Conservation (phyloP, 2,113 vertebrate species). For the Scalopus aquaticus region DNA sequence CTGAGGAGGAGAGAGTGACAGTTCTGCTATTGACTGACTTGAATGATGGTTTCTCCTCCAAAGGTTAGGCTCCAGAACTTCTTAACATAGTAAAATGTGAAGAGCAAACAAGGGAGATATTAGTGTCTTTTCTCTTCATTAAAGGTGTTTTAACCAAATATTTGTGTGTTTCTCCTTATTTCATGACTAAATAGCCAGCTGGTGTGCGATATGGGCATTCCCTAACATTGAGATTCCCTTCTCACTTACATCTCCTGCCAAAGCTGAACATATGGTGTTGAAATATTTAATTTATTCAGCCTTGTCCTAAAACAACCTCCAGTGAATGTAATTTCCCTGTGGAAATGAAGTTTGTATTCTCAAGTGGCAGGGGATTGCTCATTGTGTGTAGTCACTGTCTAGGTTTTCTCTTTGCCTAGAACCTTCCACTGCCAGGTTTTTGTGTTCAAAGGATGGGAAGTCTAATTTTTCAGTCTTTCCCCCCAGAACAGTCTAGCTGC, state of each 20-base stretch:
- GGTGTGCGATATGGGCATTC: conserved; percentile 56
- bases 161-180: conserved; percentile 76
- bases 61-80: conserved; percentile 64
- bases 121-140: conserved; percentile 77
- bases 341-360: not conserved
- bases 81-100: conserved; percentile 74
- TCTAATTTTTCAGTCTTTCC: not conserved
- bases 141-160: conserved; percentile 78
- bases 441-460: conserved; percentile 10
- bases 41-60: conserved; percentile 57
- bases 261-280: conserved; percentile 69
- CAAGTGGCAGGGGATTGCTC: not conserved
- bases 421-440: not conserved
- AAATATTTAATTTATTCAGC: conserved; percentile 59
- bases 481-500: not conserved
- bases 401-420: conserved; percentile 41
- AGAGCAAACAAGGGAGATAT: conserved; percentile 57
- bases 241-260: conserved; percentile 62
- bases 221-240: conserved; percentile 49
- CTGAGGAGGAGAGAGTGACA: conserved; percentile 50
- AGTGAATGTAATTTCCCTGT: conserved; percentile 32
- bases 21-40: conserved; percentile 24
- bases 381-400: not conserved
- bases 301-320: conserved; percentile 59
- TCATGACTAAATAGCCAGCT: conserved; percentile 66